phyloP scores from a whole-genome alignment of 1,140 invertebrate genomes.

The Magallana gigas region DNA sequence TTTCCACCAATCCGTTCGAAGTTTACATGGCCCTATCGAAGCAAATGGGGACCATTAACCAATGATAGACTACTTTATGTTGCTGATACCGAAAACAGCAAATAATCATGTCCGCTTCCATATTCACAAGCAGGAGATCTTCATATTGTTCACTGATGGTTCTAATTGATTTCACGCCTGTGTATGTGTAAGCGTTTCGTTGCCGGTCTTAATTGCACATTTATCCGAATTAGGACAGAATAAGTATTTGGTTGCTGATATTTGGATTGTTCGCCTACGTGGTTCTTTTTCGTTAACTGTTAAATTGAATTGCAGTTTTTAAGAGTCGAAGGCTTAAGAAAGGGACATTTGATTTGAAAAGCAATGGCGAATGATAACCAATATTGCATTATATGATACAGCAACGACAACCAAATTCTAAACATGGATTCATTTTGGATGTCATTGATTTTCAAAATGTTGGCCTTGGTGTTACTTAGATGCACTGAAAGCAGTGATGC shows the following conservation, averaged over 20 bases:
- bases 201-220: constrained; percentile 10
- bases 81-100: constrained; percentile 32
- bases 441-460: background rate
- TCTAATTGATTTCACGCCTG: constrained; percentile 30
- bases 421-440: background rate
- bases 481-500: background rate
- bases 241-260: background rate
- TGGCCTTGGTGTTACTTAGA: background rate
- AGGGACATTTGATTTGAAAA: background rate
- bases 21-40: background rate
- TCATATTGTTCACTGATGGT: constrained; percentile 19
- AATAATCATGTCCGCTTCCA: constrained; percentile 35
- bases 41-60: constrained; percentile 18
- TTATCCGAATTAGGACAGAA: background rate
- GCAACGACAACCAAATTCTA: background rate
- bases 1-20: constrained; percentile 33
- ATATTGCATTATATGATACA: background rate
- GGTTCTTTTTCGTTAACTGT: background rate
- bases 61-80: constrained; percentile 34
- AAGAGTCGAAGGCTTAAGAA: background rate
- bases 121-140: constrained; percentile 18
- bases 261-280: background rate
- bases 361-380: background rate
- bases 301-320: constrained; percentile 1
- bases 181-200: constrained; percentile 11